Conservation (phyloP, 2,113 vertebrate genomes). For the Haemorhous mexicanus region DNA sequence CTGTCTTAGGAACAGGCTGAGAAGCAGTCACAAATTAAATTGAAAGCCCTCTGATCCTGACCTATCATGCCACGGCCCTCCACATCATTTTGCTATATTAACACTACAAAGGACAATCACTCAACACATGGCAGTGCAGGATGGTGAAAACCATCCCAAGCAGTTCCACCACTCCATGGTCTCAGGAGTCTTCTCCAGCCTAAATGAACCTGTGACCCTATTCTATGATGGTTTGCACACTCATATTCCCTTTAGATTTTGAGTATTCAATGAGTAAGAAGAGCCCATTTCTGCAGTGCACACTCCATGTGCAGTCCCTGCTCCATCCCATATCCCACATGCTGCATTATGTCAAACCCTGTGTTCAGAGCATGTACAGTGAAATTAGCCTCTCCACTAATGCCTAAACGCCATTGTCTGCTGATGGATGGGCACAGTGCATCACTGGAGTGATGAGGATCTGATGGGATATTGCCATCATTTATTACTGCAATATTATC, state of each 20-base stretch:
- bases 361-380: not conserved
- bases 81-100: not conserved
- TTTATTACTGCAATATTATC: conserved; percentile 64
- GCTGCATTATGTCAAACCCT: not conserved
- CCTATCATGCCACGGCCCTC: not conserved
- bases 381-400: conserved; percentile 19
- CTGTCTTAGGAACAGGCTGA: not conserved
- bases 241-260: not conserved
- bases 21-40: not conserved
- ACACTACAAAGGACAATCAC: not conserved
- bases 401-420: conserved; percentile 14
- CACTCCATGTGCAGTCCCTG: not conserved
- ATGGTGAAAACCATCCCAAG: not conserved
- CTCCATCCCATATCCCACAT: not conserved
- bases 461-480: conserved; percentile 59
- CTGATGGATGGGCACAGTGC: conserved; percentile 39
- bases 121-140: not conserved
- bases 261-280: not conserved
- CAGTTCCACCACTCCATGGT: not conserved
- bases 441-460: conserved; percentile 24
- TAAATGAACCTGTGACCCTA: not conserved
- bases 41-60: not conserved
- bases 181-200: not conserved
- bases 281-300: not conserved
- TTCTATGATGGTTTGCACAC: not conserved